Conservation (phyloP, 2,888 invertebrate genomes). For the Lamellibrachia satsuma region DNA sequence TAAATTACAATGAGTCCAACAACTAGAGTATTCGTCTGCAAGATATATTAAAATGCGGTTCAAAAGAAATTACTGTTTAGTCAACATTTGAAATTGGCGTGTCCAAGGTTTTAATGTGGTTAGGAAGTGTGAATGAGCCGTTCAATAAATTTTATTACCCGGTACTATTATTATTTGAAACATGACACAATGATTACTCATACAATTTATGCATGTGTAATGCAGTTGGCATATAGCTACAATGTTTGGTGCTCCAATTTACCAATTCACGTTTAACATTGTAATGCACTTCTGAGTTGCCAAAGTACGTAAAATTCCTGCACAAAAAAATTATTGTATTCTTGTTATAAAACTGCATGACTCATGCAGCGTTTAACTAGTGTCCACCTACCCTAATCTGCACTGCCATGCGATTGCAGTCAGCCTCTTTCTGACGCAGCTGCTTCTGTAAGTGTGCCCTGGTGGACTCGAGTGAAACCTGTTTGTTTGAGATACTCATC, state of each 20-base stretch:
- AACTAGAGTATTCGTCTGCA: too few species aligned
- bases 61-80: too few species aligned
- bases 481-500: constrained; percentile 53
- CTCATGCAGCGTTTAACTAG: not conserved
- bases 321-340: not conserved
- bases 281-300: not conserved
- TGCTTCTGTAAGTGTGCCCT: constrained; percentile 64
- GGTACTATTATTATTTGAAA: too few species aligned
- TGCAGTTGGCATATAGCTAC: not conserved
- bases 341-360: not conserved
- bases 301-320: not conserved
- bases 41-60: too few species aligned
- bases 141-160: too few species aligned
- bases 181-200: too few species aligned
- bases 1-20: too few species aligned
- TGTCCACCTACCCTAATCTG: constrained; percentile 58
- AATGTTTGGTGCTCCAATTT: not conserved
- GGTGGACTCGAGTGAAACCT: constrained; percentile 60
- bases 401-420: constrained; percentile 65
- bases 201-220: not conserved
- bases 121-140: too few species aligned
- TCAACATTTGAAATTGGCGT: too few species aligned
- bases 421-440: constrained; percentile 61
- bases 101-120: too few species aligned
- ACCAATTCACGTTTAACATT: not conserved